Evolutionary conservation across 2,797 vertebrate genomes (phyloP).

Genomic region (Pempheris klunzingeri): DNA sequence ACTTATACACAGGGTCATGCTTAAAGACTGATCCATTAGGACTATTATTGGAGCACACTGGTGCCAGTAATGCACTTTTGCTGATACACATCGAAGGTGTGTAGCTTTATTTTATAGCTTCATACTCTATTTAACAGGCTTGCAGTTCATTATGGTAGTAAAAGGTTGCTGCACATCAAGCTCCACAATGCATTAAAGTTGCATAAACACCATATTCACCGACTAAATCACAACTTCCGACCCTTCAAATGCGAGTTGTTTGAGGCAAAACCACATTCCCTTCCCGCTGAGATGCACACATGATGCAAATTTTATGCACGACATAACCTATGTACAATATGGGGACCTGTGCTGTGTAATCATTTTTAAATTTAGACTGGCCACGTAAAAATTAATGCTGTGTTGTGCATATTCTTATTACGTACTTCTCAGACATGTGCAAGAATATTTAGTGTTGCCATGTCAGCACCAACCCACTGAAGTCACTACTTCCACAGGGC

Average conservation of each 20-base stretch:
- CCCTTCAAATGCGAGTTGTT: slow-evolving; percentile 18
- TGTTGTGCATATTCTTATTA: slow-evolving; percentile 25
- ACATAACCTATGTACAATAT: slow-evolving; percentile 14
- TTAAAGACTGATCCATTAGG: slow-evolving; percentile 38
- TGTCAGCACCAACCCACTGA: slow-evolving; percentile 8
- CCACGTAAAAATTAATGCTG: slow-evolving; percentile 5
- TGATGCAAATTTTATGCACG: slow-evolving; percentile 57
- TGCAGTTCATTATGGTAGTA: slow-evolving; percentile 37
- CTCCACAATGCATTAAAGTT: slow-evolving; percentile 54
- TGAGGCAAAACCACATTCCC: slow-evolving; percentile 14
- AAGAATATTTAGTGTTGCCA: slow-evolving; percentile 3
- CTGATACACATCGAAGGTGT: slow-evolving; percentile 39
- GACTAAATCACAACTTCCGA: slow-evolving; percentile 38
- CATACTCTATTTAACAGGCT: slow-evolving; percentile 57
- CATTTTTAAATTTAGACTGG: slow-evolving; percentile 50
- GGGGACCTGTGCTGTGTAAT: slow-evolving; percentile 45
- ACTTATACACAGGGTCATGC: slow-evolving; percentile 31
- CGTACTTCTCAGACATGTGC: background rate
- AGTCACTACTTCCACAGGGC: slow-evolving; percentile 6
- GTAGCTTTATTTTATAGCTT: slow-evolving; percentile 40
- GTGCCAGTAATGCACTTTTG: slow-evolving; percentile 13
- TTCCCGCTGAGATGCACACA: slow-evolving; percentile 9
- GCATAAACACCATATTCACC: slow-evolving; percentile 46
- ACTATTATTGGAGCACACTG: slow-evolving; percentile 27
- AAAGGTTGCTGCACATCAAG: slow-evolving; percentile 48